Conservation (phyloP, 1,140 invertebrate genomes). For the Meloidogyne exigua region DNA sequence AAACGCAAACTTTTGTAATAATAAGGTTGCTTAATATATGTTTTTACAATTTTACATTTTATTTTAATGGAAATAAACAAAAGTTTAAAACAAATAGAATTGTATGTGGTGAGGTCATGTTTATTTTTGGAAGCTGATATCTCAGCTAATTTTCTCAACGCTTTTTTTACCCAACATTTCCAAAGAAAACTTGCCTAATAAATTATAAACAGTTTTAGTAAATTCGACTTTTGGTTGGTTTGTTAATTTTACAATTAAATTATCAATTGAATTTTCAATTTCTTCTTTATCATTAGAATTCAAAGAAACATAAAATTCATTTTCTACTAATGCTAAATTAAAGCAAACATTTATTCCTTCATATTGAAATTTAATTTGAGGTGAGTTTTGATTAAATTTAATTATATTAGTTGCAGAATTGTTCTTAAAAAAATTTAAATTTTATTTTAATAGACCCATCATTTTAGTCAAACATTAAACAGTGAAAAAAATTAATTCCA, state of each 20-base stretch:
- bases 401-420: neutral
- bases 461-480: too few relatives aligned
- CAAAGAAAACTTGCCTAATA: neutral
- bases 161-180: neutral
- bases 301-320: neutral
- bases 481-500: too few relatives aligned
- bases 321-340: neutral
- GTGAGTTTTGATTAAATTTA: neutral
- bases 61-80: too few relatives aligned
- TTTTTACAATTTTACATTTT: too few relatives aligned
- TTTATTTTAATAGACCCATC: too few relatives aligned
- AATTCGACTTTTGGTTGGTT: neutral
- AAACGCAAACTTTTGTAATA: too few relatives aligned
- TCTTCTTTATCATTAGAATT: neutral
- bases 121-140: too few relatives aligned
- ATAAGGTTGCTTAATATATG: too few relatives aligned
- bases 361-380: neutral
- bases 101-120: too few relatives aligned
- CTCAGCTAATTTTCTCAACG: too few relatives aligned
- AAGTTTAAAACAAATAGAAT: too few relatives aligned
- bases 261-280: neutral
- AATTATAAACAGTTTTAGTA: neutral
- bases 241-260: neutral
- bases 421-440: too few relatives aligned
- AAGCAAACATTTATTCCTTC: neutral